Conservation (phyloP, 2,797 vertebrate genomes). For the Aulostomus chinensis region DNA sequence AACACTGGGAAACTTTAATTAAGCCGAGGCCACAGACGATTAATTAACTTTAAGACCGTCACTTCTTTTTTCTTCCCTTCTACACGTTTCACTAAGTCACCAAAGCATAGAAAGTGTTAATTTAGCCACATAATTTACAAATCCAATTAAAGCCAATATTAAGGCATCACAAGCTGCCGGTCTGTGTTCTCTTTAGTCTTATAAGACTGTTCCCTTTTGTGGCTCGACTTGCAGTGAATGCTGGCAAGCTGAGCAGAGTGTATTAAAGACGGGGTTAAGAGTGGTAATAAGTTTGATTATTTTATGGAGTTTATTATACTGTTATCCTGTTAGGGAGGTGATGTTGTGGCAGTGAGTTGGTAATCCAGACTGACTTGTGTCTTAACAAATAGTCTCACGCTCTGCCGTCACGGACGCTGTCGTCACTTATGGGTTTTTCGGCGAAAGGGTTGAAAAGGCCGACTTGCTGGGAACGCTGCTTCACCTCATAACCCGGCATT, state of each 20-base stretch:
- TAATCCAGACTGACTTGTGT: slow-evolving; percentile 50
- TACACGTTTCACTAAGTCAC: slow-evolving; percentile 55
- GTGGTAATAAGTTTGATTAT: slow-evolving; percentile 76
- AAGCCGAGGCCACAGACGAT: slow-evolving; percentile 61
- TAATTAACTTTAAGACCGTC: slow-evolving; percentile 76
- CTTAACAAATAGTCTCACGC: slow-evolving; percentile 22
- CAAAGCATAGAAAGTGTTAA: slow-evolving; percentile 53
- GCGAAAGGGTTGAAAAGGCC: too few relatives aligned
- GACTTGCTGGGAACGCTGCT: not conserved
- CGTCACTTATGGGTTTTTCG: too few relatives aligned
- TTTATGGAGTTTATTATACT: slow-evolving; percentile 71
- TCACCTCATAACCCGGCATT: not conserved
- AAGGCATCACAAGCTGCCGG: slow-evolving; percentile 68
- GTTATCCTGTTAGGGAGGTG: slow-evolving; percentile 76
- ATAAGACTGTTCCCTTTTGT: slow-evolving; percentile 63
- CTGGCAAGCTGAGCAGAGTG: slow-evolving; percentile 55
- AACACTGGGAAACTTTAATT: slow-evolving; percentile 76
- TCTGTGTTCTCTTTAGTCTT: slow-evolving; percentile 53
- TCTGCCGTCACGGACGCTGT: slow-evolving; percentile 6
- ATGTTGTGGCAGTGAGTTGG: slow-evolving; percentile 43
- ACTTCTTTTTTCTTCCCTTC: slow-evolving; percentile 45
- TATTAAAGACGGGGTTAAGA: slow-evolving; percentile 67
- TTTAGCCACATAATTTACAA: slow-evolving; percentile 71
- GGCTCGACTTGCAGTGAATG: slow-evolving; percentile 31
- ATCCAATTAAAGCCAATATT: slow-evolving; percentile 77